These are phyloP conservation scores for Drosophila lutescens DNA, from an alignment of 2,888 invertebrate genomes.

Conservation along the genomic window DNA sequence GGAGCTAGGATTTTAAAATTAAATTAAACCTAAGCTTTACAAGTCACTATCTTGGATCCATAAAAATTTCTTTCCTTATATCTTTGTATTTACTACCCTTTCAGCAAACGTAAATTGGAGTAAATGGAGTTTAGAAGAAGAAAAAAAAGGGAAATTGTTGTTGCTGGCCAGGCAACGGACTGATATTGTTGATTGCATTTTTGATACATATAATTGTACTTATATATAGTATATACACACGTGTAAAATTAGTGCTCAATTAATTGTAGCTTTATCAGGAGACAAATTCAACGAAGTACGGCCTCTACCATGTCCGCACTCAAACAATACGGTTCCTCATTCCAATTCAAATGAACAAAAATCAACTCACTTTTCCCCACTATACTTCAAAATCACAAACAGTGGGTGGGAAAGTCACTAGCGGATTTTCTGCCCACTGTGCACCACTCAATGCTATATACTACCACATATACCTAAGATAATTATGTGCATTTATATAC, in stretches of 20 bases:
- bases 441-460: conserved; percentile 33
- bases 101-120: conserved; percentile 1
- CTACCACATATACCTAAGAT: conserved; percentile 24
- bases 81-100: not conserved
- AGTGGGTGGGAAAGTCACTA: conserved; percentile 20
- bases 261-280: conserved; percentile 59
- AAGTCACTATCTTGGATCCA: too few species aligned
- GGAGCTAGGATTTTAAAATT: not conserved
- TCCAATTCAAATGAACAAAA: conserved; percentile 24
- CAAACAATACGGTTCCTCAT: conserved; percentile 63
- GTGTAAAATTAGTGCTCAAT: conserved; percentile 62
- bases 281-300: conserved; percentile 33
- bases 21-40: too few species aligned
- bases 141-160: conserved; percentile 58
- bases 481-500: conserved; percentile 23
- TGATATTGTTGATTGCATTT: conserved; percentile 78
- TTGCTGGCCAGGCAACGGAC: conserved; percentile 62
- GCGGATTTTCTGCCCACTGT: conserved; percentile 7
- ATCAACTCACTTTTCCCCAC: conserved; percentile 30
- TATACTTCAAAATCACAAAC: conserved; percentile 5
- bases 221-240: conserved; percentile 44
- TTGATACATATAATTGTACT: conserved; percentile 68
- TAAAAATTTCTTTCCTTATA: too few species aligned
- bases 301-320: conserved; percentile 24
- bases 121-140: conserved; percentile 1